These are phyloP conservation scores for Sebastes fasciatus DNA, from an alignment of 2,113 vertebrate species.

Conservation along the genomic window DNA sequence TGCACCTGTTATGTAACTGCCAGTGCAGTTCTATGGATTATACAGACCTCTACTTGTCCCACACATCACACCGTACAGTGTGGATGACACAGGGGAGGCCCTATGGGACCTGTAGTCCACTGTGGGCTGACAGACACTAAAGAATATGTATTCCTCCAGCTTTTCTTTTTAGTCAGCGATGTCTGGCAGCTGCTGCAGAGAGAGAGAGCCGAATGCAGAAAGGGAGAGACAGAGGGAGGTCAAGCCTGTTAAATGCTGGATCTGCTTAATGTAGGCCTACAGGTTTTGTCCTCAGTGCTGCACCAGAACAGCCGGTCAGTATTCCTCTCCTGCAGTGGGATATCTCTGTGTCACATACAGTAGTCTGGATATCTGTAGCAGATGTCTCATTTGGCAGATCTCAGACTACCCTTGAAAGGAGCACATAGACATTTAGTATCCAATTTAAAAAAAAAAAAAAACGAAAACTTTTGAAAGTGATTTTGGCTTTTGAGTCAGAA, in stretches of 20 bases:
- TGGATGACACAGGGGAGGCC: constrained; percentile 16
- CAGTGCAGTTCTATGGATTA: constrained; percentile 10
- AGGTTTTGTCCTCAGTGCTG: constrained; percentile 49
- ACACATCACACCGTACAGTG: constrained; percentile 12
- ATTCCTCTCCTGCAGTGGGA: constrained; percentile 26
- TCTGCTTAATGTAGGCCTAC: constrained; percentile 27
- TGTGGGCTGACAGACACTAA: constrained; percentile 29
- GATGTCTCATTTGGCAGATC: constrained; percentile 41
- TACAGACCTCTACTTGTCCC: not conserved
- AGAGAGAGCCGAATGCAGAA: constrained; percentile 30
- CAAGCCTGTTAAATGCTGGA: constrained; percentile 55
- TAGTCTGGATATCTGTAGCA: constrained; percentile 33
- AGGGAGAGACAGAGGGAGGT: constrained; percentile 38
- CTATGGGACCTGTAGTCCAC: constrained; percentile 18
- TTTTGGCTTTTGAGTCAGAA: constrained; percentile 42
- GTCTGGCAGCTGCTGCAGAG: constrained; percentile 43
- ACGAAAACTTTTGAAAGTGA: constrained; percentile 5
- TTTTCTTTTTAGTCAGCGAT: constrained; percentile 58
- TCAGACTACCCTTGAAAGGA: constrained; percentile 15
- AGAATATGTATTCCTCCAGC: constrained; percentile 46
- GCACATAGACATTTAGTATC: constrained; percentile 25
- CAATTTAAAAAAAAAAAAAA: not conserved
- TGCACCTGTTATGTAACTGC: constrained; percentile 13
- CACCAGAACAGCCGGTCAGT: constrained; percentile 28
- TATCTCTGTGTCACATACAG: constrained; percentile 23